Percentiles rank a stretch among this genome's conserved stretches.
phyloP scores from a whole-genome alignment of 2,113 vertebrate genomes.

The Hucho hucho region DNA sequence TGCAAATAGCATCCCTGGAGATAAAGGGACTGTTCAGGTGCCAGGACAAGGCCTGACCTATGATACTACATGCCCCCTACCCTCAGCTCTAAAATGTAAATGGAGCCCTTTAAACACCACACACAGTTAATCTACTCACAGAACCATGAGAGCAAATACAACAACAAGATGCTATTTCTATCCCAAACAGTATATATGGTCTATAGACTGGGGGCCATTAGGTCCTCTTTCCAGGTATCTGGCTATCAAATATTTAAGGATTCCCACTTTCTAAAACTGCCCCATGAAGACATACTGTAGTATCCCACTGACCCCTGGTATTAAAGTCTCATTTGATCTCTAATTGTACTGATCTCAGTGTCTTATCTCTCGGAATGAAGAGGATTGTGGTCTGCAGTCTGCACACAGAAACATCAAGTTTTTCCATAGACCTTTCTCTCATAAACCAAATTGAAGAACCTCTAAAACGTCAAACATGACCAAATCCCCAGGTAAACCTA shows the following conservation, averaged over 20 bases:
- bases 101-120: neutral
- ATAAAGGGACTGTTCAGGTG: neutral
- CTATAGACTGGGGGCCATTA: slow-evolving; percentile 23
- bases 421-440: no score
- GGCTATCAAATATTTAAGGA: slow-evolving; percentile 36
- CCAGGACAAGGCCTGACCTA: neutral
- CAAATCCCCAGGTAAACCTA: no score
- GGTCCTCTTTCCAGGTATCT: slow-evolving; percentile 29
- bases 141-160: slow-evolving; percentile 5
- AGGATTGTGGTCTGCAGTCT: no score
- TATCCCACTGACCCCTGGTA: no score
- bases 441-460: no score
- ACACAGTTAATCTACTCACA: neutral
- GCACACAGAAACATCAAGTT: no score
- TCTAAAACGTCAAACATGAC: no score
- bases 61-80: neutral
- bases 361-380: no score
- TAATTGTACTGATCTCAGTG: no score
- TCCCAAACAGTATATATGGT: neutral
- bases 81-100: neutral
- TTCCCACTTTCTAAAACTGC: slow-evolving; percentile 15
- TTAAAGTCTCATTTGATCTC: no score
- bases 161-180: slow-evolving; percentile 5
- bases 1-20: neutral
- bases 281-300: slow-evolving; percentile 8